A percentile compares a stretch with the other conserved stretches of the same genome.
phyloP scores from a whole-genome alignment of 2,113 vertebrate genomes.

The Piliocolobus tephrosceles region DNA sequence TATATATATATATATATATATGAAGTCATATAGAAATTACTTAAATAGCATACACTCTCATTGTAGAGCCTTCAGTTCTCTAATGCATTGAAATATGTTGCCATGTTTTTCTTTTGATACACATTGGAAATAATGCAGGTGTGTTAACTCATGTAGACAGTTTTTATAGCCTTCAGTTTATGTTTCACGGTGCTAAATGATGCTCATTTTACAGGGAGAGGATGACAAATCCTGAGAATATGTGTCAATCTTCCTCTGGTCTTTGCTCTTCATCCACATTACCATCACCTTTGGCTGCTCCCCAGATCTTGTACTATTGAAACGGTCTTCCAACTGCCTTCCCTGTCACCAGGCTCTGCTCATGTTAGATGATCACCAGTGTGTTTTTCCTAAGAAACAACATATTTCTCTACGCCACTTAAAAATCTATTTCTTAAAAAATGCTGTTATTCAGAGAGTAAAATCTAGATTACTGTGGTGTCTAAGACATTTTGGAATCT shows the following conservation, averaged over 20 bases:
- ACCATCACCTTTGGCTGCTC: background rate
- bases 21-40: background rate
- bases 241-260: background rate
- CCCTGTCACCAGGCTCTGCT: no score
- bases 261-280: rapidly evolving
- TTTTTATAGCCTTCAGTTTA: background rate
- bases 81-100: background rate
- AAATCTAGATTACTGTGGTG: background rate
- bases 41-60: background rate
- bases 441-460: background rate
- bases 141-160: background rate
- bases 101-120: background rate
- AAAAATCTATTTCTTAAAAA: background rate
- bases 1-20: background rate
- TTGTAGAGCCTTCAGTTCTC: background rate
- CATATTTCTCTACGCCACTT: background rate
- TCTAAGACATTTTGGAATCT: background rate
- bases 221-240: background rate
- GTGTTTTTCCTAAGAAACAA: background rate
- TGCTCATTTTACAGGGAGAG: background rate
- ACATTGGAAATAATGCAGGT: background rate
- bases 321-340: background rate
- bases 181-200: background rate
- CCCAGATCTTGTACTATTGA: background rate
- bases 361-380: background rate